phyloP scores from a whole-genome alignment of 2,888 invertebrate species.

The Cheiracanthium punctorium region DNA sequence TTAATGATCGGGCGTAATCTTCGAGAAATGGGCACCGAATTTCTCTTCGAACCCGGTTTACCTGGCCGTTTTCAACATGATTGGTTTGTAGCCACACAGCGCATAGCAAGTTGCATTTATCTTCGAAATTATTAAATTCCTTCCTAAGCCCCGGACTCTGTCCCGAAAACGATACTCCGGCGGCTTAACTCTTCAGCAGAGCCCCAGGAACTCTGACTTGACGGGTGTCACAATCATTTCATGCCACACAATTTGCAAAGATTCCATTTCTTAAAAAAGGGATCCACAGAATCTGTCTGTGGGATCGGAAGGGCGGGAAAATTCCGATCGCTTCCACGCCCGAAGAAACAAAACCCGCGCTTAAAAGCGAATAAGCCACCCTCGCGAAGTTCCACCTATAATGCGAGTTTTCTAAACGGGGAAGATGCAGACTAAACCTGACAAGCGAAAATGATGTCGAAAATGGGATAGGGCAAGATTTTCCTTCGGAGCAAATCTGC shows the following conservation, averaged over 20 bases:
- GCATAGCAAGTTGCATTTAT: too few species aligned
- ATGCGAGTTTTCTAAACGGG: conserved; percentile 27
- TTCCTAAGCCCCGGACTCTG: too few species aligned
- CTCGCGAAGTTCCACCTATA: neutral
- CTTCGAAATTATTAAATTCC: too few species aligned
- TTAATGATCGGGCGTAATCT: too few species aligned
- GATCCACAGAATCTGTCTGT: too few species aligned
- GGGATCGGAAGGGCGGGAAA: neutral
- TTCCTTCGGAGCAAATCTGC: conserved; percentile 32
- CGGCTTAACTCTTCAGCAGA: conserved; percentile 32
- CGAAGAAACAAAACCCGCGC: neutral
- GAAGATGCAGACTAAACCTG: conserved; percentile 19
- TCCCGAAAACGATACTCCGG: neutral
- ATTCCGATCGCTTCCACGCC: neutral
- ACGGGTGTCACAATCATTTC: conserved; percentile 59
- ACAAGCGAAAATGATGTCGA: conserved; percentile 42
- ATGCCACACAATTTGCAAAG: conserved; percentile 37
- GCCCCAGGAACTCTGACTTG: conserved; percentile 5
- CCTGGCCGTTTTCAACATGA: too few species aligned
- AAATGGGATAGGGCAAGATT: conserved; percentile 11
- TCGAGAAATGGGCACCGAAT: too few species aligned
- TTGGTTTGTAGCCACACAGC: too few species aligned
- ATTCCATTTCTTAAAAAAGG: neutral
- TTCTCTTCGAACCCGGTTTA: too few species aligned
- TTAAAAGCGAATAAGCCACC: neutral